Evolutionary conservation across 2,797 vertebrate species (phyloP), one percentile per base, ranked within the genome.

Genomic region (Caiman crocodilus): DNA sequence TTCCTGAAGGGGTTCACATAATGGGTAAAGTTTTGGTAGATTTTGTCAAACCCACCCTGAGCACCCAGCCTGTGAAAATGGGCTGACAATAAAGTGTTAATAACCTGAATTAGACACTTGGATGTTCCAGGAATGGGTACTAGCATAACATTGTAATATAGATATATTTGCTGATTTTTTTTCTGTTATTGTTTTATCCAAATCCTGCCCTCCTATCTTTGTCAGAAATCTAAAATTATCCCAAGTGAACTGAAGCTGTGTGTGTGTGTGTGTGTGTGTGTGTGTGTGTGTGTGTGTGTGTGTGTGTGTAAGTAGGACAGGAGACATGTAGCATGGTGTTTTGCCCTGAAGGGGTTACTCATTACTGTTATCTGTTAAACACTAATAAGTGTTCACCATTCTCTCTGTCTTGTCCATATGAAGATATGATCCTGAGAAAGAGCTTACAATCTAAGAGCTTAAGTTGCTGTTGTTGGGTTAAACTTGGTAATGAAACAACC

Each of bases 401-500:
- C 63, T 75, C 85, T 75, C 87, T 60, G 14, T 30, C 18, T 8
- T 87, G 32, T 83, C 76, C 18, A 83, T 56, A 12, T 77, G 63
- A 5, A 28, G 32, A 25, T 83, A 9, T 64, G n/a, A 69, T 88
- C 20, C 61, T 81, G 4, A 23, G 69, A 11, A 76, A 83, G 56
- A 28, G 57, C 55, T 92, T 65, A 76, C 73, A 74, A 60, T 79
- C 65, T 83, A 83, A 92, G 32, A 75, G 3, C 9, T 88, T 63
- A 32, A 11, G n/a, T 90, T 50, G 42, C 8, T 42, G 42, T 94
- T 91, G 79, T n/a, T 84, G 74, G 83, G 4, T 85, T 88, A 65
- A 90, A 93, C 61, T 83, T 79, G 89, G 35, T 14, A 30, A 81
- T 15, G 26, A 91, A 89, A 91, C 82, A 76, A 64, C 10, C 35